phyloP scores from a whole-genome alignment of 2,113 vertebrate species.

The Tupaia chinensis region DNA sequence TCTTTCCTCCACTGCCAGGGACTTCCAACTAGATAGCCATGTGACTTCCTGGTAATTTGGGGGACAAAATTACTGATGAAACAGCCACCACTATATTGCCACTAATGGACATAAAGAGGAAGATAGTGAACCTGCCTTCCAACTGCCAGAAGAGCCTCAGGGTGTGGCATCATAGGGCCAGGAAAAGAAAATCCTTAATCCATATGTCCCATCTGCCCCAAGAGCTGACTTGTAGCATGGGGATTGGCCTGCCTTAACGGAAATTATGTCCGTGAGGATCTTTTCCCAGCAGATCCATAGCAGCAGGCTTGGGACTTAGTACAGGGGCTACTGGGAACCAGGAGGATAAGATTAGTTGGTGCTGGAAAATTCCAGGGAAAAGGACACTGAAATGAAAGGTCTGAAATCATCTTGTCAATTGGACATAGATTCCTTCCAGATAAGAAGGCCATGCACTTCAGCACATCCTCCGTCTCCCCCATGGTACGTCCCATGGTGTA shows the following conservation, averaged over 20 bases:
- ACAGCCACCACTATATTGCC: conserved; percentile 40
- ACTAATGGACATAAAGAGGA: conserved; percentile 51
- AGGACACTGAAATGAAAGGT: conserved; percentile 32
- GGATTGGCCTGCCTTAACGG: conserved; percentile 25
- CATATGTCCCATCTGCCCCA: neutral
- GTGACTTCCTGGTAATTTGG: conserved; percentile 69
- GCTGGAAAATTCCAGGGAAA: conserved; percentile 59
- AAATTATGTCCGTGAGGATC: neutral
- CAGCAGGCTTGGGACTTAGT: neutral
- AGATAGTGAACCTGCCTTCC: conserved; percentile 82
- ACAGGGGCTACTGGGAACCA: neutral
- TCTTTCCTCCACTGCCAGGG: conserved; percentile 46
- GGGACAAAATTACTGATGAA: conserved; percentile 36
- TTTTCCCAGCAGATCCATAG: neutral
- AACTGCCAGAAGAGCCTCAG: conserved; percentile 69
- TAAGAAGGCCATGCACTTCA: neutral
- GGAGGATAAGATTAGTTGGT: conserved; percentile 31
- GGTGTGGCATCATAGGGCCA: conserved; percentile 49
- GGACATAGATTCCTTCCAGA: conserved; percentile 16
- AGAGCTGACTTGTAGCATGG: neutral
- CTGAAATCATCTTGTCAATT: conserved; percentile 12
- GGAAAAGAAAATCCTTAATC: neutral
- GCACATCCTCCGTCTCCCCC: neutral
- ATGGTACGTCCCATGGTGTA: neutral
- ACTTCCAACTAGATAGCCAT: conserved; percentile 63